These are phyloP conservation scores for Graphium colonna DNA, from an alignment of 2,888 invertebrate genomes.

Conservation along the genomic window DNA sequence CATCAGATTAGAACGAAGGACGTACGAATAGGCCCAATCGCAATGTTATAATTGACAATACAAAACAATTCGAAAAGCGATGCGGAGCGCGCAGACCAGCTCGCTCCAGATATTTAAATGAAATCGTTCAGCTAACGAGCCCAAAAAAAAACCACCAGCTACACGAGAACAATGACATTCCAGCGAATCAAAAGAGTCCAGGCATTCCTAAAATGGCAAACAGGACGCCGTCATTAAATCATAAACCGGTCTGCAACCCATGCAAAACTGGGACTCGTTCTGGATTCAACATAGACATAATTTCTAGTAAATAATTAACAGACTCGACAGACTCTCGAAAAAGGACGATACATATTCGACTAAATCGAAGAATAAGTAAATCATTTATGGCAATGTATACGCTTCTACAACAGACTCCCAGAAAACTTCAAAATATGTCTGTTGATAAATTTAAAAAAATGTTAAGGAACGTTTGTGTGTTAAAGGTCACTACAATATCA, in stretches of 20 bases:
- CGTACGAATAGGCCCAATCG: background rate
- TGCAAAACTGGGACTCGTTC: conserved; percentile 17
- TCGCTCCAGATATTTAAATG: conserved; percentile 11
- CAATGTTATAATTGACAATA: background rate
- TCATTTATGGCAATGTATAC: no score
- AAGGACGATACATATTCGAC: no score
- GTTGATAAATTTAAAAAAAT: no score
- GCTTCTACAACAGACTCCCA: no score
- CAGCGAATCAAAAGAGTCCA: conserved; percentile 16
- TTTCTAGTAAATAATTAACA: no score
- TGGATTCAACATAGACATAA: no score
- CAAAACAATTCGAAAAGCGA: background rate
- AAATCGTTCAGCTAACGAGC: conserved; percentile 18
- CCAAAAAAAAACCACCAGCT: conserved; percentile 14
- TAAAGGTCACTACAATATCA: no score
- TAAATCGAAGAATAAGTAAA: no score
- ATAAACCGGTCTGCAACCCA: conserved; percentile 19
- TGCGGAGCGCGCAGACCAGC: background rate
- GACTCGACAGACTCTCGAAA: no score
- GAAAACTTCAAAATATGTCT: no score
- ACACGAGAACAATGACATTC: conserved; percentile 23
- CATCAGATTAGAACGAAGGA: no score
- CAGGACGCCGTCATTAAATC: conserved; percentile 19
- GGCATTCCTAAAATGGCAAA: conserved; percentile 15
- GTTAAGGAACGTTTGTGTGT: no score